Evolutionary conservation across 1,140 invertebrate genomes (phyloP).

Genomic region (Capitella teleta): DNA sequence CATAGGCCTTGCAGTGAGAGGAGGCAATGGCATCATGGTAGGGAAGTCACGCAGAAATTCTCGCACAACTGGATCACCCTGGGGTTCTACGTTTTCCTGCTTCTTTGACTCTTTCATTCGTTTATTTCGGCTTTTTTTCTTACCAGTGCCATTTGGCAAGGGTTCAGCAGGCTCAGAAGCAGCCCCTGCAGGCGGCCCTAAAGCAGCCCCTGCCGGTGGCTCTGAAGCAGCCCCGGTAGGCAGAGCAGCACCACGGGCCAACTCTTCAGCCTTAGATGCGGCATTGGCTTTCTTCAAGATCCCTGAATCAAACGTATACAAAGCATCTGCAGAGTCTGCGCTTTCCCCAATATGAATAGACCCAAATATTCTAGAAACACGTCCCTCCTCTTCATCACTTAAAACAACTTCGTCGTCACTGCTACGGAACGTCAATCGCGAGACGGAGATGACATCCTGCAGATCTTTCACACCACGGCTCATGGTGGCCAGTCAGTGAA

Average conservation of each 20-base stretch:
- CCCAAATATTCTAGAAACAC: not conserved
- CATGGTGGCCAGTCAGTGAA: conserved; percentile 17
- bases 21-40: not conserved
- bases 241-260: not conserved
- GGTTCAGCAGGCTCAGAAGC: too few relatives aligned
- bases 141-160: too few relatives aligned
- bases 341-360: not conserved
- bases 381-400: conserved; percentile 20
- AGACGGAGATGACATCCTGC: conserved; percentile 35
- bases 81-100: conserved; percentile 1
- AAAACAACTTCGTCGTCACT: conserved; percentile 25
- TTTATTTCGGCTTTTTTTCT: too few relatives aligned
- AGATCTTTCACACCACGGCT: conserved; percentile 34
- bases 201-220: too few relatives aligned
- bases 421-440: conserved; percentile 27
- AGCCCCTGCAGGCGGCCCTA: not conserved
- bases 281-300: conserved; percentile 21
- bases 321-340: conserved; percentile 5
- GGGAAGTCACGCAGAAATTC: not conserved
- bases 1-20: not conserved
- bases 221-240: conserved; percentile 4
- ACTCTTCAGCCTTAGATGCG: conserved; percentile 4
- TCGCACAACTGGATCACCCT: not conserved
- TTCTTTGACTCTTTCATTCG: too few relatives aligned
- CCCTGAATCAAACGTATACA: conserved; percentile 18